A percentile compares a stretch with the other conserved stretches of the same genome.
Evolutionary conservation across 2,888 invertebrate species (phyloP).

Genomic region (Yponomeuta malinellus): DNA sequence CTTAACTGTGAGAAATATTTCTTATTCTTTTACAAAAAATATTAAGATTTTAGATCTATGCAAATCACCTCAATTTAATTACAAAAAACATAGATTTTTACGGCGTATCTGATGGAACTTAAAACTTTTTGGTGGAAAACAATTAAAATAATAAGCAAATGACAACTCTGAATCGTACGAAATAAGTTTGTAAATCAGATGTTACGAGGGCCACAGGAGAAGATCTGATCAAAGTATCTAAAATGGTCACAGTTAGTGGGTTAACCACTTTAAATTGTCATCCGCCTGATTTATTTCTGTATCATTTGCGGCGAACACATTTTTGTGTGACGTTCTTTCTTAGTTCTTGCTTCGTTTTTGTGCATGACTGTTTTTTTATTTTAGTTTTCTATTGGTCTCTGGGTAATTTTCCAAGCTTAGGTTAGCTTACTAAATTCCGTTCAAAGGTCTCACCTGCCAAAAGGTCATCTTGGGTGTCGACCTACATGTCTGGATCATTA

Average conservation of each 20-base stretch:
- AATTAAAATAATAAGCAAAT: constrained; percentile 29
- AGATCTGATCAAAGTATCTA: constrained; percentile 75
- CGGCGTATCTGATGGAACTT: constrained; percentile 54
- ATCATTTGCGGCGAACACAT: constrained; percentile 69
- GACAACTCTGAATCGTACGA: constrained; percentile 38
- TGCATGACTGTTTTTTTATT: neutral
- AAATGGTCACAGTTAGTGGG: constrained; percentile 77
- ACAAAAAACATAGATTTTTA: constrained; percentile 67
- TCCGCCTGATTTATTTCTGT: constrained; percentile 76
- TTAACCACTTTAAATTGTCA: constrained; percentile 78
- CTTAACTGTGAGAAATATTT: too few relatives aligned
- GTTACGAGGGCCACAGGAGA: constrained; percentile 45
- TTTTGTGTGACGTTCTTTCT: constrained; percentile 42
- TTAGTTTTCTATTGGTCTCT: too few relatives aligned
- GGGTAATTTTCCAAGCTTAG: too few relatives aligned
- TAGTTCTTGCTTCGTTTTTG: neutral
- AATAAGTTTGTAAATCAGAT: constrained; percentile 33
- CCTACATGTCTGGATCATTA: too few relatives aligned
- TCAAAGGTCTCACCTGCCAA: too few relatives aligned
- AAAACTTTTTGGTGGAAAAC: constrained; percentile 37
- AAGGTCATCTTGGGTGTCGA: too few relatives aligned
- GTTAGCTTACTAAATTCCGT: too few relatives aligned
- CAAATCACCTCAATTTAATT: neutral
- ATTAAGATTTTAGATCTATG: neutral
- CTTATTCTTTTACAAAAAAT: too few relatives aligned